phyloP scores from a whole-genome alignment of 1,140 invertebrate species.

The Octopus bimaculoides region DNA sequence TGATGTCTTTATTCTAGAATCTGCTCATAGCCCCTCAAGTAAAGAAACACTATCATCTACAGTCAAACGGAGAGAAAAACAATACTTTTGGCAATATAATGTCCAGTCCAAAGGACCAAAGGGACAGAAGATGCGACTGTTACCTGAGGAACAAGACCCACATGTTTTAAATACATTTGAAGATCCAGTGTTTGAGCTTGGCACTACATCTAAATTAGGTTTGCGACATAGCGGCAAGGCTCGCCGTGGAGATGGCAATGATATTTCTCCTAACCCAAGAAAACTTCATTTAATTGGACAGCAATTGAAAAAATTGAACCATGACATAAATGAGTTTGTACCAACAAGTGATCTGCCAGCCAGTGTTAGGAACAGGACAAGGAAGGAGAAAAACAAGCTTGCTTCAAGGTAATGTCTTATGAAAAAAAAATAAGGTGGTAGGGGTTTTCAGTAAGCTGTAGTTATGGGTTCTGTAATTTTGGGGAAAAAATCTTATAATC shows the following conservation, averaged over 20 bases:
- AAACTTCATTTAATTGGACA: conserved; percentile 88
- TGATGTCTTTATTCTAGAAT: conserved; percentile 21
- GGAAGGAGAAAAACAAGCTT: conserved; percentile 97
- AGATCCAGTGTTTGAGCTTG: conserved; percentile 54
- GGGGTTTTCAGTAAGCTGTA: no score
- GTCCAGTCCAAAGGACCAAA: conserved; percentile 98
- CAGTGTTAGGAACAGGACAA: conserved; percentile 75
- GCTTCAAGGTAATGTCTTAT: conserved; percentile 70
- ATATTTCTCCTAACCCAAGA: conserved; percentile 89
- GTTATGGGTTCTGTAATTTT: no score
- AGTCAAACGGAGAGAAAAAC: conserved; percentile 39
- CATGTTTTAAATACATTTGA: conserved; percentile 74
- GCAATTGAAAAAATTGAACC: conserved; percentile 88
- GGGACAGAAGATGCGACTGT: conserved; percentile 57
- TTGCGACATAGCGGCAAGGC: conserved; percentile 78
- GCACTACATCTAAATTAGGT: conserved; percentile 26
- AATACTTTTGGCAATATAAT: conserved; percentile 98
- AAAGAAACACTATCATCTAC: conserved; percentile 62
- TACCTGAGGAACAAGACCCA: conserved; percentile 78
- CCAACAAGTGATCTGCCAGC: conserved; percentile 85
- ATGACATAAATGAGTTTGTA: conserved; percentile 92
- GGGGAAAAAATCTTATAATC: no score
- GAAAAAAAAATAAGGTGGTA: no score
- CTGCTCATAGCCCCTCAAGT: conserved; percentile 39
- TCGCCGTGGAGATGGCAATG: conserved; percentile 95